A percentile compares a stretch with the other conserved stretches of the same genome.
phyloP scores from a whole-genome alignment of 2,797 vertebrate species.

The Vultur gryphus region DNA sequence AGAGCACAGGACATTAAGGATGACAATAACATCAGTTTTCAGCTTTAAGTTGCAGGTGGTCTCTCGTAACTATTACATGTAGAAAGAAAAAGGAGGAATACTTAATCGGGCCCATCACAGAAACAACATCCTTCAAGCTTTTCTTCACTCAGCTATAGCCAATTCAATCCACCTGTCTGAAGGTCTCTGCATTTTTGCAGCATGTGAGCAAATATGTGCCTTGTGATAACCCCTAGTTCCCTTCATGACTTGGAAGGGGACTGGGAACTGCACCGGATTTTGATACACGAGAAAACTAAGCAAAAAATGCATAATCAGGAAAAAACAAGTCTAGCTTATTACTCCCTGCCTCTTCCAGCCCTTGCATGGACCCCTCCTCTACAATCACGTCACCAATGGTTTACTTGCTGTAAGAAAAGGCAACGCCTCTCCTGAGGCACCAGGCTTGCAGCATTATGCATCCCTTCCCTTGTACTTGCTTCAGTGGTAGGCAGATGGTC shows the following conservation, averaged over 20 bases:
- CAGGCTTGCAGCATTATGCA: neutral
- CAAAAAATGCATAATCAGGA: neutral
- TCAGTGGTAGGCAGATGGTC: neutral
- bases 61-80: neutral
- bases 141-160: neutral
- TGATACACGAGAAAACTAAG: neutral
- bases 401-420: neutral
- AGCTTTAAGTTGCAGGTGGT: neutral
- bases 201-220: neutral
- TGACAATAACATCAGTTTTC: neutral
- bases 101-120: neutral
- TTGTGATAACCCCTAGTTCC: no score
- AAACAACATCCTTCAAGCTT: neutral
- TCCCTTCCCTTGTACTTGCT: neutral
- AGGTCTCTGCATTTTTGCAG: neutral
- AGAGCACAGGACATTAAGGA: neutral
- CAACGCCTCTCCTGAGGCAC: neutral
- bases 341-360: no score
- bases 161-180: neutral
- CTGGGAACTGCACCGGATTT: neutral
- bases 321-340: neutral
- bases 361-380: no score
- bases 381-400: no score
- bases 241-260: no score
- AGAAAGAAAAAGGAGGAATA: neutral